phyloP scores from a whole-genome alignment of 2,797 vertebrate species.

The Rhabdophis nuchalis region DNA sequence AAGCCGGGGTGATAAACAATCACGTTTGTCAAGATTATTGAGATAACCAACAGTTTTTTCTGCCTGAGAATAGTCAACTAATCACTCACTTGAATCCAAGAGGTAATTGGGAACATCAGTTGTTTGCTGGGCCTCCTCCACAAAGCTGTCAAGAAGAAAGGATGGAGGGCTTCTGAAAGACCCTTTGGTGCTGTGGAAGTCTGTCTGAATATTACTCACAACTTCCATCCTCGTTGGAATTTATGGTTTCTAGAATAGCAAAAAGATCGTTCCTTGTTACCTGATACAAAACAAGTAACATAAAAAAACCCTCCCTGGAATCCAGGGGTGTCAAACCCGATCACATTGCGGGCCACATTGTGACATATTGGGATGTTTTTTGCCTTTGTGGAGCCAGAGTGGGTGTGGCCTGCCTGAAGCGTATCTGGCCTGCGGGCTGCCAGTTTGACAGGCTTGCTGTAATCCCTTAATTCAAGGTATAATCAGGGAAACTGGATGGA shows the following conservation, averaged over 20 bases:
- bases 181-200: constrained; percentile 6
- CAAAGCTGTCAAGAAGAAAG: constrained; percentile 75
- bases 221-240: constrained; percentile 74
- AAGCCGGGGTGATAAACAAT: neutral
- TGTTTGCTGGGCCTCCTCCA: constrained; percentile 73
- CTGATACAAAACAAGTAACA: neutral
- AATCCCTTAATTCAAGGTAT: neutral
- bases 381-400: too few species aligned
- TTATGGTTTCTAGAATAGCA: constrained; percentile 4
- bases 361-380: too few species aligned
- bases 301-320: neutral
- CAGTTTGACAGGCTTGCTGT: neutral
- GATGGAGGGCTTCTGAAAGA: constrained; percentile 59
- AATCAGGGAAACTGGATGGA: neutral
- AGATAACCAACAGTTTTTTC: neutral
- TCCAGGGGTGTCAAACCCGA: neutral
- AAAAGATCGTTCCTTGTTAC: constrained; percentile 51
- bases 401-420: too few species aligned
- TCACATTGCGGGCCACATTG: too few species aligned
- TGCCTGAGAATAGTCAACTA: neutral
- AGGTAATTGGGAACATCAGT: constrained; percentile 76
- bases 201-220: constrained; percentile 47
- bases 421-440: rapidly evolving
- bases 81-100: constrained; percentile 81
- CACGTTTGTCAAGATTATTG: neutral